These are phyloP conservation scores for Galago senegalensis DNA, from an alignment of 2,797 vertebrate species.

Conservation along the genomic window DNA sequence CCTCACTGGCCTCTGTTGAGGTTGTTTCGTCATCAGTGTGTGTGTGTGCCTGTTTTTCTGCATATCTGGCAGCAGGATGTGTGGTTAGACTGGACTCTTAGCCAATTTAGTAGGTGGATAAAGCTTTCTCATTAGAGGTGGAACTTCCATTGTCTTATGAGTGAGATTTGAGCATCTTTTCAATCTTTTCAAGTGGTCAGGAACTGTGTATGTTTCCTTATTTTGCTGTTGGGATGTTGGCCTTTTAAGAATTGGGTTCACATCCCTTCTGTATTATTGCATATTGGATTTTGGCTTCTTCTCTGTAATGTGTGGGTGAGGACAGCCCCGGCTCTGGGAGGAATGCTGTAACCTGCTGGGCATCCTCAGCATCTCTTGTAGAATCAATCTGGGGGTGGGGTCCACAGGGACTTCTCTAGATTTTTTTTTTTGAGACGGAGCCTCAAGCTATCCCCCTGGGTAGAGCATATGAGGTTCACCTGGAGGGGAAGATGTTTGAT, in stretches of 20 bases:
- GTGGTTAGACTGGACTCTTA: not conserved
- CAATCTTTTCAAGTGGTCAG: not conserved
- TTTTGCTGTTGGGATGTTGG: not conserved
- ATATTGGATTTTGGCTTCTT: not conserved
- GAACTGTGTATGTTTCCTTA: not conserved
- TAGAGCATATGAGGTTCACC: not conserved
- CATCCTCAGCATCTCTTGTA: not conserved
- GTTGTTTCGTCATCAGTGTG: not conserved
- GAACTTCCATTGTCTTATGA: not conserved
- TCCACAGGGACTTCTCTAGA: not conserved
- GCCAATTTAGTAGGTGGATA: not conserved
- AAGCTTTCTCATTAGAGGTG: not conserved
- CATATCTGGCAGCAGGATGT: not conserved
- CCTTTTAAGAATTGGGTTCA: not conserved
- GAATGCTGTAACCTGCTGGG: not conserved
- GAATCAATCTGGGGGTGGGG: not conserved
- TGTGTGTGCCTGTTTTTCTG: not conserved
- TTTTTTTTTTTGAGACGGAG: too few relatives aligned
- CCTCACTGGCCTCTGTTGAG: not conserved
- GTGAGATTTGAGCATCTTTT: not conserved
- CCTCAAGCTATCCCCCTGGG: too few relatives aligned
- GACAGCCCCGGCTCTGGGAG: not conserved
- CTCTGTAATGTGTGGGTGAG: not conserved
- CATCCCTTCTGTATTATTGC: not conserved
- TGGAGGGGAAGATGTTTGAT: not conserved